These are phyloP conservation scores for Maniola hyperantus DNA, from an alignment of 2,888 invertebrate genomes.

Conservation along the genomic window DNA sequence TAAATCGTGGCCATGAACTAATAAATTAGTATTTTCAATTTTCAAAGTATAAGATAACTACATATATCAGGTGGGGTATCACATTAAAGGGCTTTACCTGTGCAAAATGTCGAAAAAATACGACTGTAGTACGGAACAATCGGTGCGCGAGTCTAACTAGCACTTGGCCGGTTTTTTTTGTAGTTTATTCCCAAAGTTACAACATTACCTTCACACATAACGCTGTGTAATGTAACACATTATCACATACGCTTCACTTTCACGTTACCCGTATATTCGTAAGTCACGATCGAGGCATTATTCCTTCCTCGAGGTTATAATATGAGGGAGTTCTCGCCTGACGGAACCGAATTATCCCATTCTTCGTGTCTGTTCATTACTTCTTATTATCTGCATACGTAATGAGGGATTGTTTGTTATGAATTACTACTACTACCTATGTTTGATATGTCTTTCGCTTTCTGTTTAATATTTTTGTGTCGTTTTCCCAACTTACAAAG, in stretches of 20 bases:
- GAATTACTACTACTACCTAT: neutral
- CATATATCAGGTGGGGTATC: no score
- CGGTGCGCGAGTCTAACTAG: no score
- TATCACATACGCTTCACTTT: slow-evolving; percentile 36
- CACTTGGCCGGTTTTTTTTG: no score
- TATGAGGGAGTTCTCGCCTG: slow-evolving; percentile 26
- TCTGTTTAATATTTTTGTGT: neutral
- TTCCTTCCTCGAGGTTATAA: slow-evolving; percentile 33
- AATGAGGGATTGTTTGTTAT: slow-evolving; percentile 14
- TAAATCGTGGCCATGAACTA: no score
- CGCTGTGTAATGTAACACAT: slow-evolving; percentile 25
- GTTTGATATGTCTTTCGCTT: neutral
- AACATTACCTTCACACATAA: slow-evolving; percentile 14
- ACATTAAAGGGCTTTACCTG: no score
- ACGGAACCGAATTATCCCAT: slow-evolving; percentile 29
- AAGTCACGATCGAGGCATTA: slow-evolving; percentile 36
- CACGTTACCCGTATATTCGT: slow-evolving; percentile 33
- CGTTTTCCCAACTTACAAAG: no score
- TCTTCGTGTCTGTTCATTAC: slow-evolving; percentile 16
- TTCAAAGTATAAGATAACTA: no score
- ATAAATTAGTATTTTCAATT: no score
- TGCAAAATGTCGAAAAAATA: no score
- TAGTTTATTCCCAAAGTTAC: neutral
- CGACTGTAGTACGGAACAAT: no score
- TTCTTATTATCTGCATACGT: slow-evolving; percentile 10